Evolutionary conservation across 2,113 vertebrate species (phyloP).

Genomic region (Pangasianodon hypophthalmus): DNA sequence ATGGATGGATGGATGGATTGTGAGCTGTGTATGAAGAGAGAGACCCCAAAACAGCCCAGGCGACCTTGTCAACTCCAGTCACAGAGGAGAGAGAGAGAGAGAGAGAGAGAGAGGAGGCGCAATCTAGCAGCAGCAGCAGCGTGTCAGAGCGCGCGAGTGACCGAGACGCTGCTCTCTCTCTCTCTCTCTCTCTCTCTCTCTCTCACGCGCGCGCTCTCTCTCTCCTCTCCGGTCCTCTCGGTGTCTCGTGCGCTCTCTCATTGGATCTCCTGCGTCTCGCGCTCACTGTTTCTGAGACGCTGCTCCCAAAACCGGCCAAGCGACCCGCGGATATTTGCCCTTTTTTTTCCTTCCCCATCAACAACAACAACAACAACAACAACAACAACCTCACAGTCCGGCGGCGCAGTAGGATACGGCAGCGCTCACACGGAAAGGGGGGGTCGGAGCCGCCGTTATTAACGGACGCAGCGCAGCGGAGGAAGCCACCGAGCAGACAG

Average conservation of each 20-base stretch:
- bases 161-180: neutral
- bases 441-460: neutral
- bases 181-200: slow-evolving; percentile 24
- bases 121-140: neutral
- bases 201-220: neutral
- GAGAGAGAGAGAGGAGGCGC: neutral
- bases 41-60: neutral
- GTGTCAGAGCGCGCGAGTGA: neutral
- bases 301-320: neutral
- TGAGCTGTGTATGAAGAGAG: neutral
- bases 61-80: slow-evolving; percentile 3
- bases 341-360: neutral
- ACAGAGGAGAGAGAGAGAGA: neutral
- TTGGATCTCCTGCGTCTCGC: slow-evolving; percentile 19
- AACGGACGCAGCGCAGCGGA: slow-evolving; percentile 12
- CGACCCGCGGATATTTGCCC: neutral
- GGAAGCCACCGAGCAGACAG: neutral
- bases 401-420: slow-evolving; percentile 19
- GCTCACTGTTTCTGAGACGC: neutral
- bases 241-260: slow-evolving; percentile 11
- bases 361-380: neutral
- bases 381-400: neutral
- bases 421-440: neutral
- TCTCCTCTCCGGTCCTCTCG: neutral
- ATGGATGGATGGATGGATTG: neutral